Conservation (phyloP, 1,140 invertebrate species). For the Branchinecta lindahli region DNA sequence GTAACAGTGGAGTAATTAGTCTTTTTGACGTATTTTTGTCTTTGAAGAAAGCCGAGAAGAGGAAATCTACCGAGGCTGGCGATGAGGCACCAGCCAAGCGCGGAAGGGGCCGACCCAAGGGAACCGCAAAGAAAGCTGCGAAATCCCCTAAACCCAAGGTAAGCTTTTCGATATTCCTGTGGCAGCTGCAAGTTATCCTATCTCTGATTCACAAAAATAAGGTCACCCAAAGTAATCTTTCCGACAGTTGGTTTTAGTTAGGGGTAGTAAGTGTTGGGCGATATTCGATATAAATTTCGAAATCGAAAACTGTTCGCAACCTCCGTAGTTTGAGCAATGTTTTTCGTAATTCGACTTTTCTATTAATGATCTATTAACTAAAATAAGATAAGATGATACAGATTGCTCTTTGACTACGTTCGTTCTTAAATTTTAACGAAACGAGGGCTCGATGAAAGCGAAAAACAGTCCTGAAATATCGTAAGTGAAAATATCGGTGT, state of each 20-base stretch:
- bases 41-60: conserved; percentile 18
- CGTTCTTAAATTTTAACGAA: too few relatives aligned
- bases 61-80: conserved; percentile 13
- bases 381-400: too few relatives aligned
- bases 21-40: not conserved
- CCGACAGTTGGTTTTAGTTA: not conserved
- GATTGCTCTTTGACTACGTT: too few relatives aligned
- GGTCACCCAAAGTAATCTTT: not conserved
- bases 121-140: conserved; percentile 19
- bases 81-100: conserved; percentile 16
- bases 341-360: too few relatives aligned
- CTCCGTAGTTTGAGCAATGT: too few relatives aligned
- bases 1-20: not conserved
- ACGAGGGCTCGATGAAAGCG: too few relatives aligned
- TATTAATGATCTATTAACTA: too few relatives aligned
- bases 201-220: not conserved
- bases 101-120: conserved; percentile 20
- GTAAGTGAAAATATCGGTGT: conserved; percentile 2
- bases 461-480: too few relatives aligned
- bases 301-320: too few relatives aligned
- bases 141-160: conserved; percentile 13
- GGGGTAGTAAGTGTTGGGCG: not conserved
- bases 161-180: not conserved
- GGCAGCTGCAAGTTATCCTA: too few relatives aligned
- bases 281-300: not conserved